Conservation (phyloP, 1,140 invertebrate genomes). For the Papilio aristodemus region DNA sequence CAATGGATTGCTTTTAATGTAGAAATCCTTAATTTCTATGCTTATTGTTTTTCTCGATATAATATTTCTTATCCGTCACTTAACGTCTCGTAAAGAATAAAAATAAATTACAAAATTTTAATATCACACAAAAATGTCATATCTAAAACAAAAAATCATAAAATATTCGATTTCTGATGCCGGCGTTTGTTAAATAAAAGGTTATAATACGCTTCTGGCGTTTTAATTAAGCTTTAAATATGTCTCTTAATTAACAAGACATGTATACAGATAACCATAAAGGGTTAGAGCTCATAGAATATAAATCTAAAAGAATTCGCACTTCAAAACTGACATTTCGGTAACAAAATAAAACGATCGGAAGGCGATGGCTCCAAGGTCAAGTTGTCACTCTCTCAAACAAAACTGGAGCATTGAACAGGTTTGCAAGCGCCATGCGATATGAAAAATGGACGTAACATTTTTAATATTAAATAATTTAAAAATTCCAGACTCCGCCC, state of each 20-base stretch:
- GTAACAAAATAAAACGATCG: conserved; percentile 19
- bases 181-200: background rate
- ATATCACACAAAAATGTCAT: background rate
- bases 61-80: too few species aligned
- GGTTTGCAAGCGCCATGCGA: conserved; percentile 4
- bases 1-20: too few species aligned
- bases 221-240: conserved; percentile 3
- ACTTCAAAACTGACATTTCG: conserved; percentile 20
- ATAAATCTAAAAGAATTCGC: conserved; percentile 3
- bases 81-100: too few species aligned
- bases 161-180: background rate
- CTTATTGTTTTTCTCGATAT: too few species aligned
- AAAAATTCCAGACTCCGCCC: background rate
- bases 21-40: too few species aligned
- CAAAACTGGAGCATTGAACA: conserved; percentile 24
- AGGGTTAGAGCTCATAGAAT: conserved; percentile 20
- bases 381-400: conserved; percentile 4
- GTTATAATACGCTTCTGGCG: conserved; percentile 20
- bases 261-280: background rate
- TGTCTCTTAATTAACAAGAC: conserved; percentile 4
- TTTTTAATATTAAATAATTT: background rate
- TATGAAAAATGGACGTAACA: conserved; percentile 6
- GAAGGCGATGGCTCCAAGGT: conserved; percentile 14
- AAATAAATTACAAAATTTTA: background rate
- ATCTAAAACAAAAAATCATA: background rate